Evolutionary conservation across 2,888 invertebrate genomes (phyloP).

Genomic region (Frankliniella fusca): DNA sequence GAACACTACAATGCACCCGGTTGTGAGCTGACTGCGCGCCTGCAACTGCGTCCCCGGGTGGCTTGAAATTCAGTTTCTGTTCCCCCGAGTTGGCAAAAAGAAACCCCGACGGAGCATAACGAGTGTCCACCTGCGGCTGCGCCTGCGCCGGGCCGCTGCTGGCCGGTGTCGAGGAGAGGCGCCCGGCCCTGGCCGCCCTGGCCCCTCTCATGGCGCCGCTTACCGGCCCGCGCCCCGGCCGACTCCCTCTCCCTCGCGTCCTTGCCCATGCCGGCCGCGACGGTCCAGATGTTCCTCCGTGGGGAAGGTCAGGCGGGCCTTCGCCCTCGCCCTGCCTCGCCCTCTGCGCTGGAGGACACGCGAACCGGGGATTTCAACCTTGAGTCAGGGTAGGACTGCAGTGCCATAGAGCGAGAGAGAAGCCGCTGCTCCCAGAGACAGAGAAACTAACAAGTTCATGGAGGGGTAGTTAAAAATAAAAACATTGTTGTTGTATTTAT

Average conservation of each 20-base stretch:
- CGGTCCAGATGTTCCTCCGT: neutral
- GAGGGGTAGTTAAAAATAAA: too few relatives aligned
- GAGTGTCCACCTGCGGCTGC: neutral
- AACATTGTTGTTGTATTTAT: too few relatives aligned
- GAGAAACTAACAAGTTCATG: too few relatives aligned
- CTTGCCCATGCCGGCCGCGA: neutral
- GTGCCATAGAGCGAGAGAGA: too few relatives aligned
- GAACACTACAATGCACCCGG: neutral
- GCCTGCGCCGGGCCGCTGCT: neutral
- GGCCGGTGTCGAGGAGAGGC: neutral
- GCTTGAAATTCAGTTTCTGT: neutral
- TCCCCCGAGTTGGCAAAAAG: too few relatives aligned
- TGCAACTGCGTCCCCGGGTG: neutral
- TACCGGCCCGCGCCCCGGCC: neutral
- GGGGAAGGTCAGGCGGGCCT: neutral
- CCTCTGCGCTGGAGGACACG: conserved; percentile 18
- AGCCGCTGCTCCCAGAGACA: too few relatives aligned
- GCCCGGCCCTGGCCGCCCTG: neutral
- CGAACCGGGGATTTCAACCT: neutral
- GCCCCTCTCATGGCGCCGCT: neutral
- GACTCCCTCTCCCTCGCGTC: neutral
- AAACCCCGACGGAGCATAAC: neutral
- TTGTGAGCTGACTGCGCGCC: neutral
- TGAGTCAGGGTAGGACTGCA: too few relatives aligned
- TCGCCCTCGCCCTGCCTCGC: neutral